Percentiles rank a stretch among this genome's conserved stretches.
These are phyloP conservation scores for Acrobasis consociella DNA, from an alignment of 2,888 invertebrate species.

Conservation along the genomic window DNA sequence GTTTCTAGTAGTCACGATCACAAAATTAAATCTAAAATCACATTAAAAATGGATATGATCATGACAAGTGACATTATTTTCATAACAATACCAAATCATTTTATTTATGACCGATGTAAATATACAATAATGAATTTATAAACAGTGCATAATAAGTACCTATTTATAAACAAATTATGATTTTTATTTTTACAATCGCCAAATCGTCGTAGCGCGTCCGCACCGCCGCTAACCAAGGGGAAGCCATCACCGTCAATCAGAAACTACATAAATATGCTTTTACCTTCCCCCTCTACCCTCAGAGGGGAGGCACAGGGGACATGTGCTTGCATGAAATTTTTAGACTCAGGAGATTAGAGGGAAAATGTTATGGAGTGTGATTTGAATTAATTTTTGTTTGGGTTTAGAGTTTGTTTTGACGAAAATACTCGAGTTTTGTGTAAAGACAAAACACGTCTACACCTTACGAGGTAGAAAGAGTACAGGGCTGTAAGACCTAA, in stretches of 20 bases:
- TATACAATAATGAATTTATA: too few species aligned
- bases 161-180: too few species aligned
- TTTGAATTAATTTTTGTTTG: conserved; percentile 18
- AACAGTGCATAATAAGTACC: too few species aligned
- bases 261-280: conserved; percentile 81
- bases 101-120: too few species aligned
- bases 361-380: conserved; percentile 14
- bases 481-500: too few species aligned
- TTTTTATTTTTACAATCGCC: background rate
- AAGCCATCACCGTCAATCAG: conserved; percentile 73
- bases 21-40: too few species aligned
- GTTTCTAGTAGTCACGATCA: too few species aligned
- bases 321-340: conserved; percentile 35
- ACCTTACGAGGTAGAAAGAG: too few species aligned
- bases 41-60: too few species aligned
- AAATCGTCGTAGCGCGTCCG: conserved; percentile 43
- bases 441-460: background rate
- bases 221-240: conserved; percentile 56
- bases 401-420: background rate
- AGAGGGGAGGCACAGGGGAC: conserved; percentile 31
- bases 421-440: background rate
- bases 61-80: too few species aligned
- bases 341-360: conserved; percentile 28
- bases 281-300: conserved; percentile 41
- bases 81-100: too few species aligned